Percentiles rank a stretch among this genome's conserved stretches.
phyloP scores from a whole-genome alignment of 2,797 vertebrate species.

The Mus caroli region DNA sequence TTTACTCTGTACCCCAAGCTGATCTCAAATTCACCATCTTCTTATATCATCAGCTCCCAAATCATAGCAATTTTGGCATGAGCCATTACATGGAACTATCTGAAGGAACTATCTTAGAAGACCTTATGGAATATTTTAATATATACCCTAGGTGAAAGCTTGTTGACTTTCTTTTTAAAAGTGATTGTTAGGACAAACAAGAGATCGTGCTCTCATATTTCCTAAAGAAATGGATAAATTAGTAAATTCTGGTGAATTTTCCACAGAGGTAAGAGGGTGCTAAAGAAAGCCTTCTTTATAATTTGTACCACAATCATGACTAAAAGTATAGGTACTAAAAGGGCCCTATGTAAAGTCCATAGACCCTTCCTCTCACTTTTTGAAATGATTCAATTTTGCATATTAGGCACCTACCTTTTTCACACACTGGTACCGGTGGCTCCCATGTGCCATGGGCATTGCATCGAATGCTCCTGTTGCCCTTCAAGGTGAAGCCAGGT shows the following conservation, averaged over 20 bases:
- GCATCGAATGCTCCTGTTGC: slow-evolving; percentile 66
- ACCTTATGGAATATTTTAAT: slow-evolving; percentile 22
- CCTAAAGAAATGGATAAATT: background rate
- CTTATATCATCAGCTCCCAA: background rate
- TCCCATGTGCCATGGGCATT: slow-evolving; percentile 68
- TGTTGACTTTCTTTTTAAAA: slow-evolving; percentile 3
- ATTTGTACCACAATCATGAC: background rate
- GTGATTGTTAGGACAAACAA: slow-evolving; percentile 27
- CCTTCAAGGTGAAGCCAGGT: slow-evolving; percentile 76
- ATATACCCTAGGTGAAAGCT: background rate
- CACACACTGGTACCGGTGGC: slow-evolving; percentile 65
- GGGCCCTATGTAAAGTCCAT: background rate
- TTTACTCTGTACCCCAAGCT: background rate
- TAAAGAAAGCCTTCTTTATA: background rate
- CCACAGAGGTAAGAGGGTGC: background rate
- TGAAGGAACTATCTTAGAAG: background rate
- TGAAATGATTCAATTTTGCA: background rate
- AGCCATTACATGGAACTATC: background rate
- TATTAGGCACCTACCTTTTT: slow-evolving; percentile 73
- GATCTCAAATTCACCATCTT: background rate
- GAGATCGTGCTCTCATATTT: background rate
- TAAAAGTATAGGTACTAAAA: background rate
- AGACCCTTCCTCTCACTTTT: background rate
- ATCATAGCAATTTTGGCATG: background rate
- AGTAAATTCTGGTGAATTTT: background rate